Conservation (phyloP, 2,888 invertebrate genomes). For the Tridacna gigas region DNA sequence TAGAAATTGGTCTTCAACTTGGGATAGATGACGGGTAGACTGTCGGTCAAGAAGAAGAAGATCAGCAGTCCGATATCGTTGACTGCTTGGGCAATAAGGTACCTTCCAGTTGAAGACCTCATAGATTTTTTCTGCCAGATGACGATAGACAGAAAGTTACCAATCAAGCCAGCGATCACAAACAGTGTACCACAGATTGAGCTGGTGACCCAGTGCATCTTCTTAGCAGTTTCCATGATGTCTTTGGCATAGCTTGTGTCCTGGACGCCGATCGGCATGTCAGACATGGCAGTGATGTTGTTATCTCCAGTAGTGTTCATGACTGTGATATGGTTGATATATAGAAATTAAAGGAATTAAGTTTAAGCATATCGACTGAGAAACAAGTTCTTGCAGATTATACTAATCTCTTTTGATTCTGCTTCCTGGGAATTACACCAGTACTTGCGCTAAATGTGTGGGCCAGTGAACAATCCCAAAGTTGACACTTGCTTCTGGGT, state of each 20-base stretch:
- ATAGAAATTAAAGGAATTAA: background rate
- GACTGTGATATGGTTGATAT: background rate
- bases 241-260: constrained; percentile 29
- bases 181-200: constrained; percentile 68
- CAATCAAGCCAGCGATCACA: constrained; percentile 71
- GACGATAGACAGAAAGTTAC: constrained; percentile 73
- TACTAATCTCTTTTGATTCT: too few species aligned
- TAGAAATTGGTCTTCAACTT: constrained; percentile 55
- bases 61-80: constrained; percentile 70
- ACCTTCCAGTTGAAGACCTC: constrained; percentile 70
- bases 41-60: constrained; percentile 71
- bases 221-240: constrained; percentile 61
- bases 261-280: background rate
- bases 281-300: constrained; percentile 1
- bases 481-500: too few species aligned
- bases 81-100: constrained; percentile 72
- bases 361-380: too few species aligned
- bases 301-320: background rate
- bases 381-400: too few species aligned
- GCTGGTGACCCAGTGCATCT: constrained; percentile 71
- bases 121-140: constrained; percentile 70
- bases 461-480: too few species aligned
- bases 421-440: too few species aligned
- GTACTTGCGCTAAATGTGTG: too few species aligned
- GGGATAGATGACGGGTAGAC: constrained; percentile 60